Evolutionary conservation across 92 coral and sea anemone species (phyloP), one percentile per base, ranked within the genome.

Genomic region (Epizoanthus scotinus): DNA sequence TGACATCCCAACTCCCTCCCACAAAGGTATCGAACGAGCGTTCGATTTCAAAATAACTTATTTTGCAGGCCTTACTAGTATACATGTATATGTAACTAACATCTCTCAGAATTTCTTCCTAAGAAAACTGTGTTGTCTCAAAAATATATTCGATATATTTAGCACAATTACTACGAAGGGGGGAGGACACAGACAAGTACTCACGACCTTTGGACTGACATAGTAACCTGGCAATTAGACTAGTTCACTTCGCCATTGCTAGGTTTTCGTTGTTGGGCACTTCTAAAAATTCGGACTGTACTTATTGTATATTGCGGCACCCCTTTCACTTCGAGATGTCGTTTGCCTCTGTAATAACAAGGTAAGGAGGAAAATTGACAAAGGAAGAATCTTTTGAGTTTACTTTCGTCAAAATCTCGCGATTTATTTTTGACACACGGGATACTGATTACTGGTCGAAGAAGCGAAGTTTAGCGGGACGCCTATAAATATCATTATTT

Each of bases 291-390:
- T 74, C 27, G 68, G 54, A 58, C 38, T 59, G 63, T 57, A 75
- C 58, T 57, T 59, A 67, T 58, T n/a, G 57, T 59, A 68, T 56
- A 57, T 56, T 29, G 59, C 54, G 64, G 66, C 40, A 38, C 20
- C 47, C 9, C 31, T 38, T 59, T 8, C 24, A 75, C 26, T 75
- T 38, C 13, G 66, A 70, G 69, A 88, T 88, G 91, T 84, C 91
- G 79, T 88, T 88, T 58, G 54, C 88, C 62, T 84, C 91, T 14
- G 91, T 80, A 29, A 79, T 88, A 60, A 78, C 91, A n/a, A 86
- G 91, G 91, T 88, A 40, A 79, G 91, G 19, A 50, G 20, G n/a
- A n/a, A 15, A 31, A 28, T 27, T 26, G 3, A 3, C 54, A 68
- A 58, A 66, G 81, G 42, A 40, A 31, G 67, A 20, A n/a, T 49